These are phyloP conservation scores for Trematomus loennbergii DNA, from an alignment of 2,113 vertebrate species.

Conservation along the genomic window DNA sequence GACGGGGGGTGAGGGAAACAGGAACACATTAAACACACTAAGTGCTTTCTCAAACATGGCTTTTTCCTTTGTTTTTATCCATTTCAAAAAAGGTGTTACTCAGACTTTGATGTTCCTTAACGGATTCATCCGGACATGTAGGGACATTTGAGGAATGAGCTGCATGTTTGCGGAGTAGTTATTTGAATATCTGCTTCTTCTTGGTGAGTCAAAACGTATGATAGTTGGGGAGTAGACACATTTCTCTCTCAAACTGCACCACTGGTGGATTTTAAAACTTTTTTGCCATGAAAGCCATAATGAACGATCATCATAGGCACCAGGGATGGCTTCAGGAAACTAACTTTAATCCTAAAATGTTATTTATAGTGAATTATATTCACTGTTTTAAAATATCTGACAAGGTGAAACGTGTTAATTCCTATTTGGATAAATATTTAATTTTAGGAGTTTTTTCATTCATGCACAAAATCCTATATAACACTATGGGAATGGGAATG, in stretches of 20 bases:
- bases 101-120: background rate
- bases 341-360: background rate
- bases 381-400: background rate
- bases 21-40: conserved; percentile 4
- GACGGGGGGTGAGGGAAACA: conserved; percentile 15
- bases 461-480: background rate
- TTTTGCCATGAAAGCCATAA: background rate
- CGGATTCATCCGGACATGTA: background rate
- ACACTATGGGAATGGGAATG: too few relatives aligned
- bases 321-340: too few relatives aligned
- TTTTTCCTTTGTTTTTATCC: background rate
- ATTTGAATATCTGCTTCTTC: too few relatives aligned
- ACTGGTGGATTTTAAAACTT: background rate
- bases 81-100: background rate
- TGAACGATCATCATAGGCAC: background rate
- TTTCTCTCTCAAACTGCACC: background rate
- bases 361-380: background rate
- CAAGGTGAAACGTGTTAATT: background rate
- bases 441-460: background rate
- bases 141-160: background rate
- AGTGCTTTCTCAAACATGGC: background rate
- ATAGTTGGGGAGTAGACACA: too few relatives aligned
- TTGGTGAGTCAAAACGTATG: too few relatives aligned
- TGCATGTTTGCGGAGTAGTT: background rate
- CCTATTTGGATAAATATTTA: too few relatives aligned